Base-by-base conservation (phyloP, 35 echinoderm and acorn worm genomes). In the Diadema setosum region DNA sequence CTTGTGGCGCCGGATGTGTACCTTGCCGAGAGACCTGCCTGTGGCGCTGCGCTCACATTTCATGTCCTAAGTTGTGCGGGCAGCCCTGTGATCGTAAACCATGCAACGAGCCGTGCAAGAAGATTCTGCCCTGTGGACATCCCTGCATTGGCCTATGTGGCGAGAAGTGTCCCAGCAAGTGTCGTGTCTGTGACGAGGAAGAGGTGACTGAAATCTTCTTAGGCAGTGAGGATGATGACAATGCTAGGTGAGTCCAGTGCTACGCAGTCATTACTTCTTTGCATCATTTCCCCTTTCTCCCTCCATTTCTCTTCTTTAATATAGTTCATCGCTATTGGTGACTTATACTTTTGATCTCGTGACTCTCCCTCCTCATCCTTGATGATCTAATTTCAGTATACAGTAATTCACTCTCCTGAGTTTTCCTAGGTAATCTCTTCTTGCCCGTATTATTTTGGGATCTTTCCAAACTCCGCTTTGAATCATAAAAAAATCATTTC, bases 111-210 rank as follows among this genome's bases (percentile, higher is more conserved):
- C 78, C 23, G 0, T 92, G 89, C 70, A 17, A 4, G 20, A 84
- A 86, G 45, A 59, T 20, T 33, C 85, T 88, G 9, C 11, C 20
- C 15, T 89, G 86, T 81, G 26, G 75, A 24, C 92, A 94, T 64
- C 39, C 0, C 2, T 94, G 92, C 40, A 90, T 90, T 23, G 92
- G 87, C 5, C 64, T 90, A n/a, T 94, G 92, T 70, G 92, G 92
- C 16, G 92, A 94, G 46, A 65, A 21, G 5, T 94, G 92, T 40
- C 92, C 87, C 4, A 65, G 21, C 15, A 84, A 80, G 2, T 94
- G 92, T 40, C 42, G 70, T 35, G 83, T 75, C 36, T 94, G 92
- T 35, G 11, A 88, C 52, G 78, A 65, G 25, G 49, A 84, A 9
- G 45, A 85, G 44, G 81, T 94, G 16, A 91, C 83, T 5, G 58